These are phyloP conservation scores for Alca torda DNA, from an alignment of 2,797 vertebrate genomes.

Conservation along the genomic window DNA sequence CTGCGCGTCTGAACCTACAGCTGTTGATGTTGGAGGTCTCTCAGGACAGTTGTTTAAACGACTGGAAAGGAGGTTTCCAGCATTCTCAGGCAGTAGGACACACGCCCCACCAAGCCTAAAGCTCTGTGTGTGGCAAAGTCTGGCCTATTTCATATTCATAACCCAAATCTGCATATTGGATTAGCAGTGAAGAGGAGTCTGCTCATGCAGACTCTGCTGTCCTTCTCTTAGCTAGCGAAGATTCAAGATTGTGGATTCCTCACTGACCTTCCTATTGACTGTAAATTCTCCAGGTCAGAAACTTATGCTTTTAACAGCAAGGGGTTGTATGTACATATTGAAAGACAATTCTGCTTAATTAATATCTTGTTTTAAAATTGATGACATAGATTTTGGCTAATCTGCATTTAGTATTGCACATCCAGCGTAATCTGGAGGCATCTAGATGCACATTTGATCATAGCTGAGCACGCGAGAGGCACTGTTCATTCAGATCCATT, in stretches of 20 bases:
- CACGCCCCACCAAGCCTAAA: neutral
- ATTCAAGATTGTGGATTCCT: neutral
- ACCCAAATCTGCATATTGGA: neutral
- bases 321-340: neutral
- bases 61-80: slow-evolving; percentile 32
- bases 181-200: neutral
- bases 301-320: neutral
- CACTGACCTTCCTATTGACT: neutral
- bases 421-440: neutral
- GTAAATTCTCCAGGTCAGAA: neutral
- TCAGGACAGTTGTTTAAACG: neutral
- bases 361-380: neutral
- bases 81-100: slow-evolving; percentile 30
- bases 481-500: neutral
- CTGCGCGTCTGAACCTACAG: neutral
- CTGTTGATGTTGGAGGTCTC: slow-evolving; percentile 44
- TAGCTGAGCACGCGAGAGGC: neutral
- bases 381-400: neutral
- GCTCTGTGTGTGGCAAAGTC: slow-evolving; percentile 19
- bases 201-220: neutral
- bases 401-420: neutral
- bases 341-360: neutral
- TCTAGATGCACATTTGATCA: neutral
- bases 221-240: neutral
- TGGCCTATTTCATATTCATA: neutral